Evolutionary conservation across 2,797 vertebrate species (phyloP).

Genomic region (Coregonus ussuriensis): DNA sequence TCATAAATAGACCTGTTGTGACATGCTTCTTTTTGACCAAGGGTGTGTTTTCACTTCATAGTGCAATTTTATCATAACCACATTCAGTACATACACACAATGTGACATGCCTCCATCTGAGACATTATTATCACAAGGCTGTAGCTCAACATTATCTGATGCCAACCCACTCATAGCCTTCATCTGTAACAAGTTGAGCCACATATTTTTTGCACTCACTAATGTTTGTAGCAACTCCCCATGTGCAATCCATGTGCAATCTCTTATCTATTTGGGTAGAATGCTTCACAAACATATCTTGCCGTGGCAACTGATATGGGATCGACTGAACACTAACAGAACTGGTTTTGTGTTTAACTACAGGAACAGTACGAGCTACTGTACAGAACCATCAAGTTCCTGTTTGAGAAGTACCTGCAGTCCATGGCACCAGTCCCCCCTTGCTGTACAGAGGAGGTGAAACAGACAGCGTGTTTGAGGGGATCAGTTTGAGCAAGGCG

Average conservation of each 20-base stretch:
- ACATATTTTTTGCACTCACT: constrained; percentile 26
- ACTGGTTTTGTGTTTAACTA: constrained; percentile 37
- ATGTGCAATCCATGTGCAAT: not conserved
- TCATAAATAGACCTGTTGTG: too few species aligned
- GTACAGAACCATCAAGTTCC: constrained; percentile 80
- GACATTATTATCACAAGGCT: not conserved
- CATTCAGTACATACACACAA: not conserved
- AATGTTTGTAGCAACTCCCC: not conserved
- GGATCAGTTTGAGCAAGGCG: not conserved
- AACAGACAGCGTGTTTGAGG: not conserved
- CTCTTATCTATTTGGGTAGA: constrained; percentile 2
- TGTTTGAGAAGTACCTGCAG: constrained; percentile 85
- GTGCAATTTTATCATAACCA: not conserved
- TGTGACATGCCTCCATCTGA: not conserved
- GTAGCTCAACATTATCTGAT: not conserved
- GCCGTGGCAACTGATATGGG: not conserved
- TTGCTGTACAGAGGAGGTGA: constrained; percentile 56
- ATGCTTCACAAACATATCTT: not conserved
- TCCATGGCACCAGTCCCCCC: constrained; percentile 53
- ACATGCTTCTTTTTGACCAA: too few species aligned
- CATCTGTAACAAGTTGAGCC: constrained; percentile 23
- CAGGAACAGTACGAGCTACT: constrained; percentile 96
- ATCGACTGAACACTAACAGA: constrained; percentile 33
- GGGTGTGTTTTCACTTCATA: too few species aligned
- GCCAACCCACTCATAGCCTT: not conserved